Conservation (phyloP, 2,113 vertebrate genomes). For the Nycticryphes semicollaris region DNA sequence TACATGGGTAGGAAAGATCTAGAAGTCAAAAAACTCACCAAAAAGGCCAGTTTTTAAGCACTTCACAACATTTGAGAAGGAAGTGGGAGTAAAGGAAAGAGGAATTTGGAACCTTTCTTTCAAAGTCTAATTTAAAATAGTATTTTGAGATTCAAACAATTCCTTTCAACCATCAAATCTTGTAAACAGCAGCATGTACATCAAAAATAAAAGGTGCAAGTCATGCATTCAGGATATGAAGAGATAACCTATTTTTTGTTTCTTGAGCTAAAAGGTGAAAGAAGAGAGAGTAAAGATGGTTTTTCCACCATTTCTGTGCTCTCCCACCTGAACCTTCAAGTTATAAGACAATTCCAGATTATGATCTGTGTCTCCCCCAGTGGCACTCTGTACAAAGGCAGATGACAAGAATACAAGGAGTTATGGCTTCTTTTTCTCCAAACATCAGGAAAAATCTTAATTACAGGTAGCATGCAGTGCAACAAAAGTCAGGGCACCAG, state of each 20-base stretch:
- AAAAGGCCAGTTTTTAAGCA: background rate
- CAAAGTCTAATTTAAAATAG: background rate
- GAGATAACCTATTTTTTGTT: background rate
- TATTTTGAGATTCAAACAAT: background rate
- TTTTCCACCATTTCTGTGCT: background rate
- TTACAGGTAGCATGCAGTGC: background rate
- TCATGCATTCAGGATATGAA: background rate
- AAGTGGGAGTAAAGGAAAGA: background rate
- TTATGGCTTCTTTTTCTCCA: background rate
- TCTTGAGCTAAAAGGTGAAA: background rate
- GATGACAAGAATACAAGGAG: background rate
- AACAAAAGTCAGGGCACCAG: background rate
- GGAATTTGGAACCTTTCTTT: background rate
- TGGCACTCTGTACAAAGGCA: background rate
- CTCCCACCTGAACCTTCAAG: background rate
- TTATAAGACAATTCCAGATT: background rate
- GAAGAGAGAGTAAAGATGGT: background rate
- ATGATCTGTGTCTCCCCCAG: background rate
- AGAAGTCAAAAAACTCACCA: background rate
- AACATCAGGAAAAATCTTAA: background rate
- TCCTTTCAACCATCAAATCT: background rate
- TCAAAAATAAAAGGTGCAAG: background rate
- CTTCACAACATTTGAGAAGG: background rate
- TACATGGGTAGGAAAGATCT: background rate
- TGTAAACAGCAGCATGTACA: background rate